Evolutionary conservation across 1,140 invertebrate genomes (phyloP).

Genomic region (Zaprionus kolodkinae): DNA sequence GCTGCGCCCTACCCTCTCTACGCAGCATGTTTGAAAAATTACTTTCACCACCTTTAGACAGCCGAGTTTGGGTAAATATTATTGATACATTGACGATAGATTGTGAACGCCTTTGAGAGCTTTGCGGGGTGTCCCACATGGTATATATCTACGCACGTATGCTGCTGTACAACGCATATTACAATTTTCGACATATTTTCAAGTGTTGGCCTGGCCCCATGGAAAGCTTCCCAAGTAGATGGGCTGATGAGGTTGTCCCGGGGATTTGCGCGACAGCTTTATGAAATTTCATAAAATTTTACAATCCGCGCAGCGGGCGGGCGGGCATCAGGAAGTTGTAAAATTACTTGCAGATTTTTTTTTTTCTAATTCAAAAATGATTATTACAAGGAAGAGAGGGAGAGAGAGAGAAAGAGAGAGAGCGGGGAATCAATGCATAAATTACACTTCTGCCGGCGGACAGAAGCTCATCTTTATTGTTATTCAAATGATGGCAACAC

Average conservation of each 20-base stretch:
- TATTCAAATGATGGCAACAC: conserved; percentile 74
- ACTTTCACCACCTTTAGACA: conserved; percentile 76
- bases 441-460: conserved; percentile 64
- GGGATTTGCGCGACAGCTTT: conserved; percentile 56
- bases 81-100: conserved; percentile 80
- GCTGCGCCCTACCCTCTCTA: conserved; percentile 17
- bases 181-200: conserved; percentile 72
- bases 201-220: conserved; percentile 57
- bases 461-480: conserved; percentile 78
- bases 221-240: conserved; percentile 46
- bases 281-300: conserved; percentile 73
- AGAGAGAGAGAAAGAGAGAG: not conserved
- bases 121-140: conserved; percentile 51
- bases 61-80: conserved; percentile 65
- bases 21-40: conserved; percentile 47
- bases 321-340: conserved; percentile 62
- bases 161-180: conserved; percentile 66
- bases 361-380: conserved; percentile 76
- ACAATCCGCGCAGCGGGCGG: conserved; percentile 71
- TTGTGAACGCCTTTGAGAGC: conserved; percentile 65
- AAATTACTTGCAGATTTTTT: conserved; percentile 53
- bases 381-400: conserved; percentile 55
- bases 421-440: conserved; percentile 74
- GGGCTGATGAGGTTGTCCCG: conserved; percentile 54
- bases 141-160: conserved; percentile 11